Conservation (phyloP, 2,888 invertebrate genomes). For the Aspidapion aeneum region DNA sequence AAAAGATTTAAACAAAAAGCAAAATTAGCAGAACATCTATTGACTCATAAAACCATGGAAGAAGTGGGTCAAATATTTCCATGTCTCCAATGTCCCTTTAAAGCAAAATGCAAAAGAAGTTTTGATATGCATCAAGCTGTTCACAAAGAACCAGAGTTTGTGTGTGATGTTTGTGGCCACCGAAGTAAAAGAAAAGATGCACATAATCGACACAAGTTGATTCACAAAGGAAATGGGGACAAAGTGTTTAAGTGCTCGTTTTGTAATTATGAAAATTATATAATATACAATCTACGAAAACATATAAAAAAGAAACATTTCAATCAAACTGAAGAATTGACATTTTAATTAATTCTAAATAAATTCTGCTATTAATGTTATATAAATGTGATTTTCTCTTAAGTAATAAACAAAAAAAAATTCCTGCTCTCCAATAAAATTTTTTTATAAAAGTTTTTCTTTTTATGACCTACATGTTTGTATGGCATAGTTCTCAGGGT, state of each 20-base stretch:
- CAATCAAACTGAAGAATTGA: no score
- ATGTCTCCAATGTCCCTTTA: background rate
- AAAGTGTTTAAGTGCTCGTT: background rate
- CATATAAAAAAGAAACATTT: no score
- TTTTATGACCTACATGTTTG: no score
- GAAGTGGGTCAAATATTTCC: background rate
- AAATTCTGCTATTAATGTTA: no score
- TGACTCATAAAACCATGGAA: background rate
- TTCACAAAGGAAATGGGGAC: background rate
- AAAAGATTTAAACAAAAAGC: background rate
- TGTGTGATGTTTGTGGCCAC: background rate
- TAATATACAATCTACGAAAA: background rate
- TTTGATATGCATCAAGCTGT: background rate
- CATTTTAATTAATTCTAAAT: no score
- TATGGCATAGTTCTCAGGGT: no score
- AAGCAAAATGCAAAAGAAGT: background rate
- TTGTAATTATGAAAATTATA: background rate
- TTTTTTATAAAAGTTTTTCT: no score
- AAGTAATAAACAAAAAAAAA: no score
- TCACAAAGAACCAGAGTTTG: background rate
- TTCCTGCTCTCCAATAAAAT: no score
- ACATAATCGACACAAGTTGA: background rate
- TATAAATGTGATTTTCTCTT: no score
- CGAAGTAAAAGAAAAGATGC: background rate
- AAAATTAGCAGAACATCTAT: background rate